A percentile compares a stretch with the other conserved stretches of the same genome.
These are phyloP conservation scores for Pogonocherus hispidulus DNA, from an alignment of 2,888 invertebrate genomes.

Conservation along the genomic window DNA sequence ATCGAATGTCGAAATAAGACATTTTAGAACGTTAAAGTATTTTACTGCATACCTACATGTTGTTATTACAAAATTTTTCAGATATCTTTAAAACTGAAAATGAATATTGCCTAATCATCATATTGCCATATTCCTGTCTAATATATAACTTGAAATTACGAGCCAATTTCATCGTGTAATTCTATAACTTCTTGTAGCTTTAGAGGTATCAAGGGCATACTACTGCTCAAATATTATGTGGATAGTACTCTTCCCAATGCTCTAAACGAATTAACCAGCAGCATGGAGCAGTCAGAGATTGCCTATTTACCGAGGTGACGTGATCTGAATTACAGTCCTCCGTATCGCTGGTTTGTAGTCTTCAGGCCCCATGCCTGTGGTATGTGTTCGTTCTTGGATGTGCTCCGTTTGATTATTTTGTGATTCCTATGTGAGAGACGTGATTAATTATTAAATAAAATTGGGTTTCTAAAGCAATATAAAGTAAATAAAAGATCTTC, in stretches of 20 bases:
- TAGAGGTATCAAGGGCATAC: constrained; percentile 40
- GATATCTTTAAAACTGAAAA: no score
- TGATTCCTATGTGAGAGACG: neutral
- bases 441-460: no score
- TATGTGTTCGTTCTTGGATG: constrained; percentile 2
- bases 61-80: no score
- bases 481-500: no score
- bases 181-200: constrained; percentile 1
- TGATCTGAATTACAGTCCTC: constrained; percentile 53
- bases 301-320: constrained; percentile 59
- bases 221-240: constrained; percentile 44
- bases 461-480: no score
- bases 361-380: constrained; percentile 8
- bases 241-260: constrained; percentile 43
- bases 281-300: constrained; percentile 58
- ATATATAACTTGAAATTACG: no score
- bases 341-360: constrained; percentile 33
- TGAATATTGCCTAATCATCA: no score
- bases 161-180: neutral
- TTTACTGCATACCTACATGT: no score
- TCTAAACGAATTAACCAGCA: constrained; percentile 48
- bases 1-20: no score
- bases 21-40: no score
- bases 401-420: constrained; percentile 14
- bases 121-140: no score